phyloP scores from a whole-genome alignment of 2,113 vertebrate genomes.

The Tragelaphus imberbis region DNA sequence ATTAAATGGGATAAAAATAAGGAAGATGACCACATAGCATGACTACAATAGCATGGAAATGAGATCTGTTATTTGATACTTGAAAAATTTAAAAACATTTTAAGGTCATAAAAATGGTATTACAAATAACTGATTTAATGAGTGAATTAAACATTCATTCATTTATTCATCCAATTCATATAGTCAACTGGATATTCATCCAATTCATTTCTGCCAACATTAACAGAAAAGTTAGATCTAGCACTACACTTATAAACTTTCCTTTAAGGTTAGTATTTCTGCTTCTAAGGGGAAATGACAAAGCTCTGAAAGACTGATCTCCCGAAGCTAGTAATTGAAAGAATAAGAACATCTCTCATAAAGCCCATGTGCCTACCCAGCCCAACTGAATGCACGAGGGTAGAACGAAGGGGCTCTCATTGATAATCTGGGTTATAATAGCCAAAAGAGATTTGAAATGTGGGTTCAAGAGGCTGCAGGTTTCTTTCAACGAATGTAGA shows the following conservation, averaged over 20 bases:
- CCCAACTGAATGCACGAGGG: background rate
- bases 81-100: background rate
- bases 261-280: background rate
- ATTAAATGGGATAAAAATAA: background rate
- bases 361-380: background rate
- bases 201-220: background rate
- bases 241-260: background rate
- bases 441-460: background rate
- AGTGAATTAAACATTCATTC: background rate
- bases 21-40: background rate
- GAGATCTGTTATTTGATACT: background rate
- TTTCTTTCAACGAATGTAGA: background rate
- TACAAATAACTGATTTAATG: background rate
- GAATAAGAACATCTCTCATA: background rate
- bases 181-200: background rate
- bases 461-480: background rate
- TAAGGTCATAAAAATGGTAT: background rate
- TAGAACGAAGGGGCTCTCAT: background rate
- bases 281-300: background rate
- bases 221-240: background rate
- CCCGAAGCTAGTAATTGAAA: background rate
- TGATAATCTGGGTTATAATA: background rate
- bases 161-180: background rate
- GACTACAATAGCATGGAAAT: background rate
- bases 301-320: background rate